Evolutionary conservation across 2,888 invertebrate species (phyloP).

Genomic region (Nomada ruficornis): DNA sequence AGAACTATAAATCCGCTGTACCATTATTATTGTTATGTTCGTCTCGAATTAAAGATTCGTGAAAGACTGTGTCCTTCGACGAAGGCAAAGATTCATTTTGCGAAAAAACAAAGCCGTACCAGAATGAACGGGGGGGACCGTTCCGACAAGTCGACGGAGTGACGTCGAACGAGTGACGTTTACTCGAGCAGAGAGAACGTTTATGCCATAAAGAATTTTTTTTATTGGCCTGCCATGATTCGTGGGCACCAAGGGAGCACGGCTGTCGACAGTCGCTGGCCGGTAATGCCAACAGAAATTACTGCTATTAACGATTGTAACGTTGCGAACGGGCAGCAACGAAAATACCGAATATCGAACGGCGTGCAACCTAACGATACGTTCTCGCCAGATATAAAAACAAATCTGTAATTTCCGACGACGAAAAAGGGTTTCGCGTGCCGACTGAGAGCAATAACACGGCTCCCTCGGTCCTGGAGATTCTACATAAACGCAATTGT

Average conservation of each 20-base stretch:
- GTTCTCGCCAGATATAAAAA: slow-evolving; percentile 66
- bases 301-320: slow-evolving; percentile 74
- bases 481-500: slow-evolving; percentile 63
- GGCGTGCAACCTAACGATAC: slow-evolving; percentile 50
- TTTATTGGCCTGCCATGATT: slow-evolving; percentile 64
- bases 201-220: slow-evolving; percentile 67
- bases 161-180: slow-evolving; percentile 53
- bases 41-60: background rate
- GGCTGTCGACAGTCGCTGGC: slow-evolving; percentile 61
- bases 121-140: background rate
- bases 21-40: background rate
- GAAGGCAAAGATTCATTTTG: background rate
- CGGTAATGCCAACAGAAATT: slow-evolving; percentile 65
- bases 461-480: slow-evolving; percentile 16
- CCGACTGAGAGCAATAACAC: slow-evolving; percentile 50
- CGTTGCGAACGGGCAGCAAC: slow-evolving; percentile 61
- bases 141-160: background rate
- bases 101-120: background rate
- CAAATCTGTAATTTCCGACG: slow-evolving; percentile 60
- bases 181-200: slow-evolving; percentile 39
- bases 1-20: background rate
- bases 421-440: slow-evolving; percentile 65
- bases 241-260: slow-evolving; percentile 50
- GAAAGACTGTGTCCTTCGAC: background rate
- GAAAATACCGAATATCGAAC: slow-evolving; percentile 69